Base-by-base conservation (phyloP, 2,888 invertebrate genomes). In the Leptinotarsa rubiginosa region DNA sequence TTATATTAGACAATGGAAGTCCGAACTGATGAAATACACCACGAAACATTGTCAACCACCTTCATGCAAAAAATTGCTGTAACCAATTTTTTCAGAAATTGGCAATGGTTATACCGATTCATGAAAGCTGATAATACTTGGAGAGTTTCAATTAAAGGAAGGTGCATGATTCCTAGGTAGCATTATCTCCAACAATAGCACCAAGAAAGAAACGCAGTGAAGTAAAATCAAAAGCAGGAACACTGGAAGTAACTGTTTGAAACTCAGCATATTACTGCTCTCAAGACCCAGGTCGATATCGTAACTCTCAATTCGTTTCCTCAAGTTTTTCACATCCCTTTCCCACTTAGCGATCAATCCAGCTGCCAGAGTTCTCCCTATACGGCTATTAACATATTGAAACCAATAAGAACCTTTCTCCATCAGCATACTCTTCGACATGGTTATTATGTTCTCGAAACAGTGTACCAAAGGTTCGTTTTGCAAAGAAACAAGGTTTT, bases 361-460 rank as follows among this genome's bases (percentile, higher is more conserved):
- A 20, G 81, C 81, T 2, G 82, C 80, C 10, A 78, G 77, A 10
- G 85, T 80, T 47, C 81, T 71, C 20, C 75, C 70, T 10, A 87
- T 79, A 59, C 85, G 74, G 12, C 56, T 47, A 70, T 85, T 79
- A 68, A 87, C 81, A 62, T 72, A 73, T 5, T 79, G 67, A 47
- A 78, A 78, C 18, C 85, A 79, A 65, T 83, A 85, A 77, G 85
- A 84, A 7, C 86, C 85, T 78, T 85, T 85, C 4, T 79, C 77
- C 75, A 85, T 79, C 18, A 84, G 75, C 81, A 87, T 85, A 79
- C 83, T 84, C 10, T 86, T 77, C 1, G 84, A 84, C 78, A 83
- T 85, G 2, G 83, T 82, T 10, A 84, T 83, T 1, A 85, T 80
- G 41, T 80, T 75, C 59, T 84, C 81, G 62, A 82, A 81, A 70